Conservation (phyloP, 2,113 vertebrate genomes). For the Oxygymnocypris stewartii region DNA sequence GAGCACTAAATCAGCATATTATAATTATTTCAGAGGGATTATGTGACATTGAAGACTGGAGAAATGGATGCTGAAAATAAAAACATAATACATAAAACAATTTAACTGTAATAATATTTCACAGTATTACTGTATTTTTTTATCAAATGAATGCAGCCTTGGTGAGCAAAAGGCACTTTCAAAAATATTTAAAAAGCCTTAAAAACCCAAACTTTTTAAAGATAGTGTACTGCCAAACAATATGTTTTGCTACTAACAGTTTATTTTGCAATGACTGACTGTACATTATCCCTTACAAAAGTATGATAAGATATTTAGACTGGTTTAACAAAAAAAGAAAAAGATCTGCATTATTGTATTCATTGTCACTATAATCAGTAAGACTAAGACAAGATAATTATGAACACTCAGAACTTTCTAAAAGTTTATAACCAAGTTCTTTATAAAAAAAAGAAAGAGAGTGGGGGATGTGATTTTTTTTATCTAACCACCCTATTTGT, state of each 20-base stretch:
- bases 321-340: too few relatives aligned
- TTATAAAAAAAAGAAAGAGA: not conserved
- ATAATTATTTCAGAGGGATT: not conserved
- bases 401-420: not conserved
- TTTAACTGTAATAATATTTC: not conserved
- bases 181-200: not conserved
- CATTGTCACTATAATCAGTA: too few relatives aligned
- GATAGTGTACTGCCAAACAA: not conserved
- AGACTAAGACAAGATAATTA: not conserved
- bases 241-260: too few relatives aligned
- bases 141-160: not conserved
- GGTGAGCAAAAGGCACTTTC: not conserved
- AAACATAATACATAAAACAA: not conserved
- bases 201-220: not conserved
- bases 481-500: not conserved
- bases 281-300: too few relatives aligned
- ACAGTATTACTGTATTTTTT: not conserved
- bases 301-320: too few relatives aligned
- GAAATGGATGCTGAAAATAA: not conserved
- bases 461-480: not conserved
- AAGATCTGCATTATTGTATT: too few relatives aligned
- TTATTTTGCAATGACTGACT: too few relatives aligned
- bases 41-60: not conserved
- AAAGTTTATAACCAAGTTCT: too few relatives aligned
- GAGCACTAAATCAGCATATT: not conserved